phyloP scores from a whole-genome alignment of 2,797 vertebrate genomes.

The Cynopterus sphinx region DNA sequence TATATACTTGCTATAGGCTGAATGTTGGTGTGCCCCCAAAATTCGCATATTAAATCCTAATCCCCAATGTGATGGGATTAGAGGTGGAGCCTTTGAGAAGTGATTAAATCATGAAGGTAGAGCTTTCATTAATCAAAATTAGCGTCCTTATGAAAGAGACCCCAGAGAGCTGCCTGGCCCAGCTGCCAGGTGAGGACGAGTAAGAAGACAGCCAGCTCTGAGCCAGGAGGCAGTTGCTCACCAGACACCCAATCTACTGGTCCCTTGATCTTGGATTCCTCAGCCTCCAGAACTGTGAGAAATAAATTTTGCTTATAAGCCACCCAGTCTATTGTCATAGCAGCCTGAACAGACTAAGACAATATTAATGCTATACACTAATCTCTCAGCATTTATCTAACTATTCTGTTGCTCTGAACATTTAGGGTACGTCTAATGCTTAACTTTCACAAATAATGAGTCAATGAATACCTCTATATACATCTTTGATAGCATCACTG shows the following conservation, averaged over 20 bases:
- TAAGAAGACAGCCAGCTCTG: background rate
- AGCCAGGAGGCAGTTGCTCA: background rate
- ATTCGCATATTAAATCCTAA: background rate
- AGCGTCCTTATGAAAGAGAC: background rate
- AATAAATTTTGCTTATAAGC: background rate
- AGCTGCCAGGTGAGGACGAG: background rate
- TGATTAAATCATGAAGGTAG: background rate
- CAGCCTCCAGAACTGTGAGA: background rate
- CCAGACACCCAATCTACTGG: background rate
- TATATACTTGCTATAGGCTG: background rate
- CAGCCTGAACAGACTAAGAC: background rate
- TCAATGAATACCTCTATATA: background rate
- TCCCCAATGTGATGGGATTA: background rate
- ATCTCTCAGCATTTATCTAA: background rate
- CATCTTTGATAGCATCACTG: background rate
- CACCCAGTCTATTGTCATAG: background rate
- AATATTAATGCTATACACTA: background rate
- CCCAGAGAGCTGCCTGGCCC: background rate
- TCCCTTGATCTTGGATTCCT: background rate
- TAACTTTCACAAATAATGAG: conserved; percentile 4
- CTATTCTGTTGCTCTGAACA: background rate
- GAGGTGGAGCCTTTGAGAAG: background rate
- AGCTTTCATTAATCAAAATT: background rate
- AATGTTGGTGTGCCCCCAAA: background rate
- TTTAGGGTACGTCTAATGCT: background rate